Evolutionary conservation across 2,797 vertebrate genomes (phyloP).

Genomic region (Nannoperca australis): DNA sequence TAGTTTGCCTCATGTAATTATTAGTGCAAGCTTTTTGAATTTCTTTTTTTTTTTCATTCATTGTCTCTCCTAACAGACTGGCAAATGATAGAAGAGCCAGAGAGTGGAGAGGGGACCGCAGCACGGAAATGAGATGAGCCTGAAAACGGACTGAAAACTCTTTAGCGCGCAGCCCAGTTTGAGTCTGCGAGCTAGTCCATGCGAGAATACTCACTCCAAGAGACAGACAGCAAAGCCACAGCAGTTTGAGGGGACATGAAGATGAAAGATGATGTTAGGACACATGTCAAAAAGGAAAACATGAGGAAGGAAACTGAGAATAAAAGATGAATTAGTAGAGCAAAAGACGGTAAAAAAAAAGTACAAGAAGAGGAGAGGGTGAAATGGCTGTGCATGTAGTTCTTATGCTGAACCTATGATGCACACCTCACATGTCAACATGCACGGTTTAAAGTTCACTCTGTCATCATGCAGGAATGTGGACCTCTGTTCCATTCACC

Average conservation of each 20-base stretch:
- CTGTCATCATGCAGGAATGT: slow-evolving; percentile 20
- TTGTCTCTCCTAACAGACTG: slow-evolving; percentile 22
- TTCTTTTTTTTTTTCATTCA: slow-evolving; percentile 21
- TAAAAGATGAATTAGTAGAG: slow-evolving; percentile 21
- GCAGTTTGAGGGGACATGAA: slow-evolving; percentile 65
- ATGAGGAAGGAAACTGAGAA: slow-evolving; percentile 24
- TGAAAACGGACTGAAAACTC: slow-evolving; percentile 38
- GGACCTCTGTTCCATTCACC: slow-evolving; percentile 7
- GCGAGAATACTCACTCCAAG: slow-evolving; percentile 79
- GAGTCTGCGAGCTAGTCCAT: slow-evolving; percentile 53
- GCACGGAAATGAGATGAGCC: slow-evolving; percentile 34
- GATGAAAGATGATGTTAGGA: slow-evolving; percentile 68
- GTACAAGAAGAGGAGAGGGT: slow-evolving; percentile 9
- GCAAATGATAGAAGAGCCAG: slow-evolving; percentile 35
- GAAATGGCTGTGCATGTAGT: slow-evolving; percentile 11
- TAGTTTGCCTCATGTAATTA: slow-evolving; percentile 8
- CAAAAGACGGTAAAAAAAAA: slow-evolving; percentile 9
- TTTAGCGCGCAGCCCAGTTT: slow-evolving; percentile 30
- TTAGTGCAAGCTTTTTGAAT: slow-evolving; percentile 21
- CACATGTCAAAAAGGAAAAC: slow-evolving; percentile 39
- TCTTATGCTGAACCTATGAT: slow-evolving; percentile 1
- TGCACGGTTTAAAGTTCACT: slow-evolving; percentile 9
- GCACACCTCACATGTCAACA: slow-evolving; percentile 17
- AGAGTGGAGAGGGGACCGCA: slow-evolving; percentile 60
- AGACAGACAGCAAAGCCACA: slow-evolving; percentile 77